phyloP scores from a whole-genome alignment of 2,888 invertebrate genomes.

The Aphelenchoides bicaudatus region DNA sequence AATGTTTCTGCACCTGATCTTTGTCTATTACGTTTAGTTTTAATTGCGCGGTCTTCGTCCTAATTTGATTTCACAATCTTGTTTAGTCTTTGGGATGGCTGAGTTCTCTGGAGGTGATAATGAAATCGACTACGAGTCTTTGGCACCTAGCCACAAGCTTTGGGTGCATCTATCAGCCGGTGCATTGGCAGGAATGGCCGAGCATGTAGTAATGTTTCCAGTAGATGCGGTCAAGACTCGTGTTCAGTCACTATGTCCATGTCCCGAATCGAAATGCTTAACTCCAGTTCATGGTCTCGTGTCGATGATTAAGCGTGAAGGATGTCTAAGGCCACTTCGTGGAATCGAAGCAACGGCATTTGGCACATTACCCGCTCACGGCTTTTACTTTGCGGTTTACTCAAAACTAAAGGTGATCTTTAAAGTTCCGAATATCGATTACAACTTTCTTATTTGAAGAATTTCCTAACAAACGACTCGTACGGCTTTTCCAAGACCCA shows the following conservation, averaged over 20 bases:
- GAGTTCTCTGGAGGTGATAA: too few relatives aligned
- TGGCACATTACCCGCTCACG: slow-evolving; percentile 97
- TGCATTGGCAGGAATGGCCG: slow-evolving; percentile 71
- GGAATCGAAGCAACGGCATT: slow-evolving; percentile 82
- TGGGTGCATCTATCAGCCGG: slow-evolving; percentile 70
- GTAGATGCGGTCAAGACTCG: slow-evolving; percentile 76
- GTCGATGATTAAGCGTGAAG: slow-evolving; percentile 69
- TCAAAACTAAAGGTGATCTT: slow-evolving; percentile 68
- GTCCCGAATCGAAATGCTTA: slow-evolving; percentile 70
- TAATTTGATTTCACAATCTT: slow-evolving; percentile 1
- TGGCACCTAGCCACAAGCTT: slow-evolving; percentile 49
- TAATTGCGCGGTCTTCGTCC: too few relatives aligned
- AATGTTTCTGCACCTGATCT: too few relatives aligned
- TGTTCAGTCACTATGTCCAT: slow-evolving; percentile 86
- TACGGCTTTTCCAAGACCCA: slow-evolving; percentile 60
- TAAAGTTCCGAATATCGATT: too few relatives aligned
- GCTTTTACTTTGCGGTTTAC: slow-evolving; percentile 94
- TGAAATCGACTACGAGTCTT: slow-evolving; percentile 55
- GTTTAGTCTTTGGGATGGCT: too few relatives aligned
- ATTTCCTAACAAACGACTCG: slow-evolving; percentile 67
- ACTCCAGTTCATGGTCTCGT: slow-evolving; percentile 71
- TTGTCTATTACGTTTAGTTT: too few relatives aligned
- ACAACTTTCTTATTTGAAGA: slow-evolving; percentile 70
- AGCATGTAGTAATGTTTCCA: slow-evolving; percentile 99
- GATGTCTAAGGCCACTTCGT: slow-evolving; percentile 82